Percentiles rank a stretch among this genome's conserved stretches.
Evolutionary conservation across 30 jellyfish, hydroid and myxozoan species (phyloP).

Genomic region (Aurelia aurita): DNA sequence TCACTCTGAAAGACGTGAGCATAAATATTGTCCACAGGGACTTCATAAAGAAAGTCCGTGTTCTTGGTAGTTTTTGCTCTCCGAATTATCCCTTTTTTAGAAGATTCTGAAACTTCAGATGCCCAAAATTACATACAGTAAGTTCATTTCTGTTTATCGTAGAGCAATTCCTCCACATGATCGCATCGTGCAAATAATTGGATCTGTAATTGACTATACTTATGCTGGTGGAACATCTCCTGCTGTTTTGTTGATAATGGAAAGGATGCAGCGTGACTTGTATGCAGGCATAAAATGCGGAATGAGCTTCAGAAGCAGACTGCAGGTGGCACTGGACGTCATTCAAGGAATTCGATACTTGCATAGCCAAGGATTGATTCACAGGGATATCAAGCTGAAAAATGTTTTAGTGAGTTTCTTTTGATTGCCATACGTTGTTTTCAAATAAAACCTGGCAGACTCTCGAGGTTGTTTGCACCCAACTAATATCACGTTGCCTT

Average conservation of each 20-base stretch:
- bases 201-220: conserved; percentile 96
- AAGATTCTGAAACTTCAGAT: neutral
- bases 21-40: too few species aligned
- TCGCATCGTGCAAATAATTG: conserved; percentile 94
- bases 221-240: conserved; percentile 99
- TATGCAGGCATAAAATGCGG: conserved; percentile 99
- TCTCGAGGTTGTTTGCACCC: too few species aligned
- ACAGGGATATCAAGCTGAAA: conserved; percentile 93
- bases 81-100: neutral
- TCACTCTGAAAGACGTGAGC: too few species aligned
- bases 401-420: conserved; percentile 90
- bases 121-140: too few species aligned
- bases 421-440: too few species aligned
- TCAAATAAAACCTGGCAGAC: too few species aligned
- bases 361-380: conserved; percentile 98
- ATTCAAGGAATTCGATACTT: conserved; percentile 95
- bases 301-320: conserved; percentile 98
- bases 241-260: conserved; percentile 97
- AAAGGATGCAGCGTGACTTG: conserved; percentile 96
- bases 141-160: neutral
- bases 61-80: neutral
- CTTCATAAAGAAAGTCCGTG: too few species aligned
- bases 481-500: too few species aligned
- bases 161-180: conserved; percentile 98
- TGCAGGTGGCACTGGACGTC: conserved; percentile 98